Evolutionary conservation across 2,888 invertebrate species (phyloP).

Genomic region (Pasiphila rectangulata): DNA sequence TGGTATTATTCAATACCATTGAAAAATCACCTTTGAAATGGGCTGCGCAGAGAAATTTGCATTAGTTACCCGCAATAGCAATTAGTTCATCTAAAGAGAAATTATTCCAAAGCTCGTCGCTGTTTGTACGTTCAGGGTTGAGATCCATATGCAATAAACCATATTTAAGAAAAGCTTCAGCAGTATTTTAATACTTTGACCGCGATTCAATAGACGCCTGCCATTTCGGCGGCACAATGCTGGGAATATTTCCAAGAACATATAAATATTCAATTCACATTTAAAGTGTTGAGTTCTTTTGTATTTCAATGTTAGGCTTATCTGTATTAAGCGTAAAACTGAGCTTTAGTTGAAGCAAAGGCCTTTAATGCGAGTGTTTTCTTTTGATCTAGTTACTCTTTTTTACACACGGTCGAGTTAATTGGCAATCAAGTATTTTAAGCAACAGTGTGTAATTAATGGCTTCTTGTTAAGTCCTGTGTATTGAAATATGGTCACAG

Average conservation of each 20-base stretch:
- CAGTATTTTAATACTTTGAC: no score
- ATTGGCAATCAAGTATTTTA: slow-evolving; percentile 34
- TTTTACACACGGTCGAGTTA: slow-evolving; percentile 11
- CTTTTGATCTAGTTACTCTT: background rate
- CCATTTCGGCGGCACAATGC: no score
- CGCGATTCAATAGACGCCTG: no score
- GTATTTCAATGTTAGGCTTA: no score
- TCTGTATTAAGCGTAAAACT: no score
- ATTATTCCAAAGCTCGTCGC: background rate
- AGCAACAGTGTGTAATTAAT: slow-evolving; percentile 32
- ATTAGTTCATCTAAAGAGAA: background rate
- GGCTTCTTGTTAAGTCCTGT: slow-evolving; percentile 26
- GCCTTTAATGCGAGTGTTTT: background rate
- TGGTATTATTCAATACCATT: background rate
- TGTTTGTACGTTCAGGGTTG: no score
- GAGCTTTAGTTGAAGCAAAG: no score
- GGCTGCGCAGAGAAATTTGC: background rate
- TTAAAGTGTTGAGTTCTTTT: no score
- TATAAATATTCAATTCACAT: no score
- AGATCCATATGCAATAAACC: background rate
- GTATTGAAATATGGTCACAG: slow-evolving; percentile 31
- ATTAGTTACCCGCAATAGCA: background rate
- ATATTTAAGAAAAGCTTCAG: no score
- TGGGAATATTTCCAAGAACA: no score
- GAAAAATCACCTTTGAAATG: slow-evolving; percentile 1